Evolutionary conservation across 2,113 vertebrate species (phyloP).

Genomic region (Rousettus leschenaultii): DNA sequence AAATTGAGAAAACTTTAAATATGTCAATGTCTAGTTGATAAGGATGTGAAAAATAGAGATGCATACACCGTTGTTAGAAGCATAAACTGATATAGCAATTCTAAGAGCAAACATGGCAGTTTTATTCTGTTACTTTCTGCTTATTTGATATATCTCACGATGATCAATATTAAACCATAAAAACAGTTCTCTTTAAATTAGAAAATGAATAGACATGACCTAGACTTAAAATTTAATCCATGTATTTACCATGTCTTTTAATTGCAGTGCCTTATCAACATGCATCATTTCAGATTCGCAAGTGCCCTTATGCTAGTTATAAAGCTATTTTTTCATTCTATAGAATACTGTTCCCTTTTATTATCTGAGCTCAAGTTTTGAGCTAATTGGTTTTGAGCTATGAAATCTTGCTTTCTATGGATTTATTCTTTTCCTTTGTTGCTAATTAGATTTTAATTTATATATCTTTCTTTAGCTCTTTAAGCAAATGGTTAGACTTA

Average conservation of each 20-base stretch:
- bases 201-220: background rate
- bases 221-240: background rate
- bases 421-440: background rate
- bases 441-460: background rate
- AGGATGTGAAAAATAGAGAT: background rate
- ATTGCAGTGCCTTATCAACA: background rate
- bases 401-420: background rate
- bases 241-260: background rate
- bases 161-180: background rate
- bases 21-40: background rate
- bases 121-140: background rate
- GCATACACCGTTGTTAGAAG: background rate
- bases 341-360: background rate
- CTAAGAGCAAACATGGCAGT: background rate
- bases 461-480: background rate
- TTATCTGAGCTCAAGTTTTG: slow-evolving; percentile 9
- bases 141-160: background rate
- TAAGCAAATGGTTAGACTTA: background rate
- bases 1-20: background rate
- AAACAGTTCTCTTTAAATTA: slow-evolving; percentile 2
- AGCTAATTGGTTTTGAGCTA: background rate
- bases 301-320: background rate
- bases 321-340: background rate
- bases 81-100: background rate
- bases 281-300: background rate